Evolutionary conservation across 2,888 invertebrate genomes (phyloP).

Genomic region (Phlogophora meticulosa): DNA sequence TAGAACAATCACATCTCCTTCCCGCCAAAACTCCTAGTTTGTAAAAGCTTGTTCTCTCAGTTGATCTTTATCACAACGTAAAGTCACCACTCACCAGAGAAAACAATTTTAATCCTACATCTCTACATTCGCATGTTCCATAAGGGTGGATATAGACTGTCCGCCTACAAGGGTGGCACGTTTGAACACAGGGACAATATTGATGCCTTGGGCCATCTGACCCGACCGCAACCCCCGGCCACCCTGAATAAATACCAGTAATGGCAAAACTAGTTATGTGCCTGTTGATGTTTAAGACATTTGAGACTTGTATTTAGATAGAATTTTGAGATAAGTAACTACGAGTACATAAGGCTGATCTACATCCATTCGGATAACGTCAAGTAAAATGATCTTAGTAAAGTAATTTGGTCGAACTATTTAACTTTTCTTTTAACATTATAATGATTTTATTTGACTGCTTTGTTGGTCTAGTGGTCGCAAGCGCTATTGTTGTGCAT

Average conservation of each 20-base stretch:
- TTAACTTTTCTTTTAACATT: too few species aligned
- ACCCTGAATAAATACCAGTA: slow-evolving; percentile 65
- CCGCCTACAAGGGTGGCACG: slow-evolving; percentile 44
- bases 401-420: too few species aligned
- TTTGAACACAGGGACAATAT: slow-evolving; percentile 74
- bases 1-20: neutral
- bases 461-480: too few species aligned
- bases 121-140: slow-evolving; percentile 8
- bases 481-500: too few species aligned
- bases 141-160: slow-evolving; percentile 20
- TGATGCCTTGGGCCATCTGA: slow-evolving; percentile 77
- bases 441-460: too few species aligned
- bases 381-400: too few species aligned
- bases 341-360: too few species aligned
- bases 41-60: neutral
- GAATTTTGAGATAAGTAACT: too few species aligned
- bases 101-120: slow-evolving; percentile 1
- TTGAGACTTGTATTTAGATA: slow-evolving; percentile 29
- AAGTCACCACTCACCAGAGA: neutral
- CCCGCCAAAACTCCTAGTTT: neutral
- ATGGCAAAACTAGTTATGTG: slow-evolving; percentile 68
- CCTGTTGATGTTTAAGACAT: slow-evolving; percentile 52
- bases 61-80: neutral
- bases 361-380: too few species aligned
- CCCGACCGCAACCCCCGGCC: slow-evolving; percentile 62